Conservation (phyloP, 2,888 invertebrate genomes). For the Globia sparganii region DNA sequence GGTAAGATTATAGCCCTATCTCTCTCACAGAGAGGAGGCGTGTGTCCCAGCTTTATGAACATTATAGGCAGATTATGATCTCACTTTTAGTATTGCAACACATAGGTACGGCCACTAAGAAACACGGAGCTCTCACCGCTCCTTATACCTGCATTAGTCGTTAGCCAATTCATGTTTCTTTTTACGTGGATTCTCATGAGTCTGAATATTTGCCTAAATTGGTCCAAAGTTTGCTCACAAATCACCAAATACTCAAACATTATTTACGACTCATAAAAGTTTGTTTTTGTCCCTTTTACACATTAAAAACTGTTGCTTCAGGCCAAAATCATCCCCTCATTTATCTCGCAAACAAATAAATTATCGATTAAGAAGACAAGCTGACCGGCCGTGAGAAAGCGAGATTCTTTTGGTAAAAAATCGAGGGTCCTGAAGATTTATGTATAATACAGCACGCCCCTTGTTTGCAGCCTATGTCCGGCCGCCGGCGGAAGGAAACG, state of each 20-base stretch:
- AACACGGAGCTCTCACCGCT: background rate
- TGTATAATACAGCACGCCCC: conserved; percentile 57
- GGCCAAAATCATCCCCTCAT: conserved; percentile 47
- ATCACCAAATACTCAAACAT: background rate
- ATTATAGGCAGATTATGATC: too few relatives aligned
- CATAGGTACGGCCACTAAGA: background rate
- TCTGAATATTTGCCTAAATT: background rate
- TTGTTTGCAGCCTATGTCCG: conserved; percentile 42
- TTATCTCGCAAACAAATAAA: conserved; percentile 60
- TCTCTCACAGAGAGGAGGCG: too few relatives aligned
- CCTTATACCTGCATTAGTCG: background rate
- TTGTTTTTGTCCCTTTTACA: background rate
- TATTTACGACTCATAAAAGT: conserved; percentile 21
- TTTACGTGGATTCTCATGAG: background rate
- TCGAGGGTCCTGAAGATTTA: conserved; percentile 54
- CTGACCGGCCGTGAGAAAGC: conserved; percentile 62
- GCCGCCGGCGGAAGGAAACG: conserved; percentile 53
- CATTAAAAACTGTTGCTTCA: conserved; percentile 1
- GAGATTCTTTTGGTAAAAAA: conserved; percentile 44
- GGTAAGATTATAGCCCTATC: too few relatives aligned
- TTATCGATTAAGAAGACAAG: conserved; percentile 54
- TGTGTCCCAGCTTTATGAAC: too few relatives aligned
- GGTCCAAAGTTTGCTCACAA: background rate
- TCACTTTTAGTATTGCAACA: background rate
- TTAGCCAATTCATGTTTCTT: background rate